Base-by-base conservation (phyloP, 2,797 vertebrate species). In the Pantherophis vulpinus region DNA sequence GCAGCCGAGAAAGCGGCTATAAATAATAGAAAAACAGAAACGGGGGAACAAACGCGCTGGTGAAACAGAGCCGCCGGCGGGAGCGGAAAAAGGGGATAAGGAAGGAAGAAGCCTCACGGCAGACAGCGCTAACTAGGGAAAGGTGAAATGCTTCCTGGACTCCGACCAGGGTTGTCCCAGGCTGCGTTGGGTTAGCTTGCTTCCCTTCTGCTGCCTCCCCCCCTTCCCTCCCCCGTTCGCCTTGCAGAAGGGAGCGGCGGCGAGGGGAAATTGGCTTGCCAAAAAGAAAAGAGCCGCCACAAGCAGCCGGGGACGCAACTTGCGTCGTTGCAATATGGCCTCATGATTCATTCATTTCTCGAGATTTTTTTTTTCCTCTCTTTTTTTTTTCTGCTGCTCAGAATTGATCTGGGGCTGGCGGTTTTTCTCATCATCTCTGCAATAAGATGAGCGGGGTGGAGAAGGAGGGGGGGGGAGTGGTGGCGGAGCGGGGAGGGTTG, bases 11-110 rank as follows among this genome's bases (percentile, higher is more conserved):
- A 90, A 89, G 6, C 88, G 93, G 56, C 3, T 92, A 90, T 95
- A 95, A 95, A 96, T 95, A 97, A 97, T 95, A 95, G 92, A 96
- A 94, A 83, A 87, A 32, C 6, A 91, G 87, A 94, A 94, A 92
- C 93, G 87, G 93, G 93, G 91, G 92, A 8, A 5, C 94, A 94
- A 94, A 94, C 95, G 95, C 95, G 91, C 91, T 92, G 6, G 6
- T 51, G 66, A 83, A n/a, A 4, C 18, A 47, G 27, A 18, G 13
- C 18, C 18, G 18, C 74, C 1, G 54, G 55, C 3, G 58, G 79
- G 83, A 79, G 16, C 1, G 93, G 94, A 59, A 14, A 63, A 14
- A 16, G 60, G 51, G 25, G 23, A 61, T 27, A 51, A 88, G 86
- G 37, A 47, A 88, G 70, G 32, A 66, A 92, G 95, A 63, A 89